Evolutionary conservation across 2,888 invertebrate genomes (phyloP).

Genomic region (Boloria selene): DNA sequence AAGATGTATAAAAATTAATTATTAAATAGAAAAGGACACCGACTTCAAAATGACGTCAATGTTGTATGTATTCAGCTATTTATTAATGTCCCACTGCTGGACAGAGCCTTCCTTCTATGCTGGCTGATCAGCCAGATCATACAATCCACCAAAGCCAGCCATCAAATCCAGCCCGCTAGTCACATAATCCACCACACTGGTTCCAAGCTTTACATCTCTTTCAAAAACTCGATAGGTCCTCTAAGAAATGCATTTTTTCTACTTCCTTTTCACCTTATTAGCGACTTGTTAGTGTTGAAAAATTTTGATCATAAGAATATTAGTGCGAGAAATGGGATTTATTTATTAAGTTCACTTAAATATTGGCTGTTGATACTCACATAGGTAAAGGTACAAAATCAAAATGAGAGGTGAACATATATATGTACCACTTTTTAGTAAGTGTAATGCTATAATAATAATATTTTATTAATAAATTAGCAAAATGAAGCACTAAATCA

Average conservation of each 20-base stretch:
- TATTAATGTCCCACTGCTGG: not conserved
- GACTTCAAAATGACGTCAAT: no score
- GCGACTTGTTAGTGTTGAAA: no score
- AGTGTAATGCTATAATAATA: not conserved
- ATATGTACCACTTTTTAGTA: no score
- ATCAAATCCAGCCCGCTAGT: no score
- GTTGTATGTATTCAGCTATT: not conserved
- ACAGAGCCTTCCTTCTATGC: not conserved
- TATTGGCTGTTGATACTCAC: not conserved
- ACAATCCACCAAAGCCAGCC: no score
- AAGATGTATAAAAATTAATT: no score
- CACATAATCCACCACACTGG: not conserved
- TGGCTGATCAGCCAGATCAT: not conserved
- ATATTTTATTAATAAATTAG: no score
- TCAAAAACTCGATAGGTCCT: not conserved
- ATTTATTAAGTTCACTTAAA: not conserved
- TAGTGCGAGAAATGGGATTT: not conserved
- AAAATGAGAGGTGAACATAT: no score
- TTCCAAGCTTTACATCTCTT: not conserved
- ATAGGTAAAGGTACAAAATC: no score
- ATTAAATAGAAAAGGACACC: no score
- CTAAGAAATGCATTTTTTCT: not conserved
- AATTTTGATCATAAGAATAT: no score
- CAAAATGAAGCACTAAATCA: not conserved
- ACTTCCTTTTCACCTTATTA: not conserved